These are phyloP conservation scores for Lysandra bellargus DNA, from an alignment of 2,888 invertebrate genomes.

Conservation along the genomic window DNA sequence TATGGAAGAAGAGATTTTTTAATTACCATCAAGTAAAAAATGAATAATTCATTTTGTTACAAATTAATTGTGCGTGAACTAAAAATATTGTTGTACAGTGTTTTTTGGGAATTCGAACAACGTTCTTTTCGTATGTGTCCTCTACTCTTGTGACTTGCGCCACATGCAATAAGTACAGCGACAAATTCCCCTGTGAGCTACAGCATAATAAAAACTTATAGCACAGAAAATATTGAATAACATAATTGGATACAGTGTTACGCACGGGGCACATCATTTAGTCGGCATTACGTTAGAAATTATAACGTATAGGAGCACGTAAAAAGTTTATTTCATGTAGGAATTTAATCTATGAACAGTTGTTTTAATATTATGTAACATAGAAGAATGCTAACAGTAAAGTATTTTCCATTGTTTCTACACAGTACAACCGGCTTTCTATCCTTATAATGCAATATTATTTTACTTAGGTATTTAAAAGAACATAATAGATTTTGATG, in stretches of 20 bases:
- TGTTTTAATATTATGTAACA: background rate
- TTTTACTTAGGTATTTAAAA: too few species aligned
- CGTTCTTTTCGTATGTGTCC: background rate
- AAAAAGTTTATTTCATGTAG: background rate
- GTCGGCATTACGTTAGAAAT: background rate
- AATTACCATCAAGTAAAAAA: too few species aligned
- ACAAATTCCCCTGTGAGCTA: slow-evolving; percentile 58
- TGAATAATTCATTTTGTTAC: too few species aligned
- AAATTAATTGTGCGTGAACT: too few species aligned
- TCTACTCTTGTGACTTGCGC: slow-evolving; percentile 38
- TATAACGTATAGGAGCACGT: slow-evolving; percentile 2
- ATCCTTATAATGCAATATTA: too few species aligned
- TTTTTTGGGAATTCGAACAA: too few species aligned
- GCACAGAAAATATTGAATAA: slow-evolving; percentile 48
- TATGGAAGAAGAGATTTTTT: too few species aligned
- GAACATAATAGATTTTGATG: too few species aligned
- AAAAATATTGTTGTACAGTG: too few species aligned
- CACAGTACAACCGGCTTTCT: too few species aligned
- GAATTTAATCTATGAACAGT: background rate
- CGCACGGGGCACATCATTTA: slow-evolving; percentile 3
- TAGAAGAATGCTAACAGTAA: too few species aligned
- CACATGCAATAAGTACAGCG: slow-evolving; percentile 46
- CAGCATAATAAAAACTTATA: slow-evolving; percentile 58
- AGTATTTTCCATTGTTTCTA: too few species aligned
- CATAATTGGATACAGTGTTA: slow-evolving; percentile 39